phyloP scores from a whole-genome alignment of 2,797 vertebrate species.

The Crocodylus rhombifer region DNA sequence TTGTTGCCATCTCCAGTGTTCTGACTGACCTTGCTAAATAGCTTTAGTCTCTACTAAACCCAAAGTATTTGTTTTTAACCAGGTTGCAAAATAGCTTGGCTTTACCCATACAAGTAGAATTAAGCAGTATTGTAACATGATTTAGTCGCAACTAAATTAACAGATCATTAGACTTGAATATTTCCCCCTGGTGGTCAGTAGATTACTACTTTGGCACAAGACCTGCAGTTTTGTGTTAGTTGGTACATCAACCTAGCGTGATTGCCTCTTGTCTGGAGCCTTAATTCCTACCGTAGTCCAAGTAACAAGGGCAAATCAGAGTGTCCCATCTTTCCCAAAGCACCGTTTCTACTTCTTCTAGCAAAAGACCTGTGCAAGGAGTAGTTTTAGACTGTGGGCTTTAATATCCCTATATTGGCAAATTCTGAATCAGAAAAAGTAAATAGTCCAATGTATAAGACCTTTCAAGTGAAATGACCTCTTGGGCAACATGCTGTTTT shows the following conservation, averaged over 20 bases:
- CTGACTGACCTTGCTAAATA: not conserved
- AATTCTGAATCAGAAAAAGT: not conserved
- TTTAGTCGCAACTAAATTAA: not conserved
- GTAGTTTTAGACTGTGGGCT: not conserved
- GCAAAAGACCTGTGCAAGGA: not conserved
- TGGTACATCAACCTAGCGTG: too few species aligned
- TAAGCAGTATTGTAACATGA: accelerated
- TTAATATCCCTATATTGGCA: not conserved
- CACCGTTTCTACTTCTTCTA: accelerated
- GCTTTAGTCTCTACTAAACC: accelerated
- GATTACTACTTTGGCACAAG: not conserved
- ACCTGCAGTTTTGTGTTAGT: too few species aligned
- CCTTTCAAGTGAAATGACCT: not conserved
- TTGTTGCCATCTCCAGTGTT: not conserved
- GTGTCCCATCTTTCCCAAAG: accelerated
- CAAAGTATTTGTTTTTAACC: not conserved
- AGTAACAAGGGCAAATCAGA: not conserved
- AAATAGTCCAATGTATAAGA: not conserved
- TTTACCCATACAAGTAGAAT: accelerated
- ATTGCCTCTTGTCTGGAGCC: accelerated
- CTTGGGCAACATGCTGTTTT: not conserved
- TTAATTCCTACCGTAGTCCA: accelerated
- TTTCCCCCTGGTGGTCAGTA: not conserved
- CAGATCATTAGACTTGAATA: too few species aligned
- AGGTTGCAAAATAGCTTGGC: not conserved